Conservation (phyloP, 2,113 vertebrate species). For the Pyrgilauda ruficollis region DNA sequence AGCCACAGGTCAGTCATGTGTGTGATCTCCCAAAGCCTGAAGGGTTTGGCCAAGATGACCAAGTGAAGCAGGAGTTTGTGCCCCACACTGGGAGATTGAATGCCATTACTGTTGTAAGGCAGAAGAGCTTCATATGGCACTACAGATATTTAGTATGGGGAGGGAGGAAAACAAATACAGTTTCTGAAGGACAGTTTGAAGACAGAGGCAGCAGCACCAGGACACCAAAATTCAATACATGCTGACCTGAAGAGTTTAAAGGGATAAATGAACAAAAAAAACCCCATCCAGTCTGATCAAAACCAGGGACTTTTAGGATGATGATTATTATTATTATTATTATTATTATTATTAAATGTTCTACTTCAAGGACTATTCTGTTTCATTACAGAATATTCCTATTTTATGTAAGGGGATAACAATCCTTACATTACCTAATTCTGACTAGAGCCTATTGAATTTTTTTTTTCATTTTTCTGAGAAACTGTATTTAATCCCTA, state of each 20-base stretch:
- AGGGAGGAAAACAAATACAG: neutral
- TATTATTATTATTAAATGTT: constrained; percentile 19
- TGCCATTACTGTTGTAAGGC: neutral
- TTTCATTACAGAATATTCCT: constrained; percentile 44
- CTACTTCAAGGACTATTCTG: constrained; percentile 40
- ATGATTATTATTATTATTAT: neutral
- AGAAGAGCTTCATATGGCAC: neutral
- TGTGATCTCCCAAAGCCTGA: neutral
- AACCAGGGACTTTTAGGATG: constrained; percentile 48
- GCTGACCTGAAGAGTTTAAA: neutral
- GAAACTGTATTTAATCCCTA: constrained; percentile 70
- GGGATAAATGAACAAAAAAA: neutral
- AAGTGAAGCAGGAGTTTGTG: neutral
- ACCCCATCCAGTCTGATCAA: neutral
- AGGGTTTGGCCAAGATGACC: neutral
- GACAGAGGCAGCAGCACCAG: neutral
- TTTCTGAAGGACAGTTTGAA: neutral
- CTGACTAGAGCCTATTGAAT: constrained; percentile 62
- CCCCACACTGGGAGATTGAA: neutral
- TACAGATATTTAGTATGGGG: neutral
- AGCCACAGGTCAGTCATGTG: neutral
- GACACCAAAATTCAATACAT: neutral
- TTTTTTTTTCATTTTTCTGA: constrained; percentile 56
- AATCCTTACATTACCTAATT: constrained; percentile 58
- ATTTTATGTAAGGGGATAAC: constrained; percentile 45